A percentile compares a stretch with the other conserved stretches of the same genome.
Conservation (phyloP, 2,888 invertebrate species). For the Spilarctia lutea region DNA sequence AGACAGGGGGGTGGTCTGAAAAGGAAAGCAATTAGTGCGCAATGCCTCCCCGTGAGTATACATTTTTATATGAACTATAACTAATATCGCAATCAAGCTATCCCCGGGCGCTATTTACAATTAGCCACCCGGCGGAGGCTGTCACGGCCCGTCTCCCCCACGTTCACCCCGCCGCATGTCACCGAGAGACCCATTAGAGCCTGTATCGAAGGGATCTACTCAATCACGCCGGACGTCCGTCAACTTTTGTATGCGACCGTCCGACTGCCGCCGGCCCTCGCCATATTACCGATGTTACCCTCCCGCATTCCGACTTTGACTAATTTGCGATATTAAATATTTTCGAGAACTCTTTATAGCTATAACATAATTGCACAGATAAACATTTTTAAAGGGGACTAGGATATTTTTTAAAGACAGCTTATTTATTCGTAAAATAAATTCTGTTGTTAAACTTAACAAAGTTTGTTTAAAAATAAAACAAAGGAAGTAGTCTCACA, state of each 20-base stretch:
- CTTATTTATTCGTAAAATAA: constrained; percentile 17
- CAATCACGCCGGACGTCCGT: constrained; percentile 80
- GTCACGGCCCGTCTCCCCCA: constrained; percentile 36
- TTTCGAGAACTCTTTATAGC: constrained; percentile 38
- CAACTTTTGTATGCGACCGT: constrained; percentile 72
- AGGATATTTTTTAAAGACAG: constrained; percentile 21
- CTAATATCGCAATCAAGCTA: constrained; percentile 65
- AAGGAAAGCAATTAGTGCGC: constrained; percentile 26
- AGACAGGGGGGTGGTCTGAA: constrained; percentile 18
- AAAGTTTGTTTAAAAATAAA: background rate
- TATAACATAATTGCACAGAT: constrained; percentile 34
- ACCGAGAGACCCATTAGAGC: constrained; percentile 74
- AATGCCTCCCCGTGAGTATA: constrained; percentile 17
- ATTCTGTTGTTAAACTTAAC: background rate
- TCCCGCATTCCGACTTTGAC: constrained; percentile 53
- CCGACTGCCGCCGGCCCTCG: constrained; percentile 59
- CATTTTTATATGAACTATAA: constrained; percentile 48
- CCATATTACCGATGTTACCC: constrained; percentile 63
- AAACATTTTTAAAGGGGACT: constrained; percentile 25
- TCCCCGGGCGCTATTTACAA: constrained; percentile 72
- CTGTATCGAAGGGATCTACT: constrained; percentile 75
- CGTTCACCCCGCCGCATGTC: constrained; percentile 50
- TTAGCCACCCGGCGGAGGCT: constrained; percentile 58
- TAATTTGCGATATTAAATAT: constrained; percentile 62
- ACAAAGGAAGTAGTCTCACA: constrained; percentile 18